Base-by-base conservation (phyloP, 2,797 vertebrate genomes). In the Coracias cyanogaster region DNA sequence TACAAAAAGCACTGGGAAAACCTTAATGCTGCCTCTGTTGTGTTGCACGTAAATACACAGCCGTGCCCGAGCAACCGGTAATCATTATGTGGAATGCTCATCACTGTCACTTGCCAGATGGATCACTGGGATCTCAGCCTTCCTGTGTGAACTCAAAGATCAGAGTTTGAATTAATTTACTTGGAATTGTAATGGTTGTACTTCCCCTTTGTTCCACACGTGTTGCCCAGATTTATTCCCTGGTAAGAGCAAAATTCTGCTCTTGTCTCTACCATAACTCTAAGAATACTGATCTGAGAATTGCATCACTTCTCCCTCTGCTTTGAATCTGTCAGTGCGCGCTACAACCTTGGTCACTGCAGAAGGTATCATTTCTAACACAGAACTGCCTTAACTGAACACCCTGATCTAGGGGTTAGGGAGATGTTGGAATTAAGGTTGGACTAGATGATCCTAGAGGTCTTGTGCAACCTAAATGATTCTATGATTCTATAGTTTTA, bases 21-120 rank as follows among this genome's bases (percentile, higher is more conserved):
- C 54, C 35, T 86, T 62, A 83, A 78, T 54, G 78, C 43, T 54
- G 31, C 9, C 54, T 86, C 46, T 70, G 54, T 13, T 92, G 81
- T 90, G 69, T 9, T 88, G 65, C 54, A 51, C 16, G 31, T 33
- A 72, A 58, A 86, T 84, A 65, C 6, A 4, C 55, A 89, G 81
- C 85, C 77, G 55, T 71, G 71, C 82, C 87, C 31, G 69, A 87
- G 69, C 85, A 82, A 92, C 88, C 89, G 84, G 93, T 62, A 72
- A 88, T 91, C 66, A 48, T 90, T 69, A 69, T 10, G 62, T 3
- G 0, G 72, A 86, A 94, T 65, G 78, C 54, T 92, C 39, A 79
- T 81, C 79, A 79, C 72, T 95, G 62, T 74, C 84, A 91, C 85
- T 83, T 86, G 89, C 82, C 87, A 94, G 82, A 93, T 90, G 87